Percentiles rank a stretch among this genome's conserved stretches.
Evolutionary conservation across 2,888 invertebrate species (phyloP).

Genomic region (Cephus pulcher): DNA sequence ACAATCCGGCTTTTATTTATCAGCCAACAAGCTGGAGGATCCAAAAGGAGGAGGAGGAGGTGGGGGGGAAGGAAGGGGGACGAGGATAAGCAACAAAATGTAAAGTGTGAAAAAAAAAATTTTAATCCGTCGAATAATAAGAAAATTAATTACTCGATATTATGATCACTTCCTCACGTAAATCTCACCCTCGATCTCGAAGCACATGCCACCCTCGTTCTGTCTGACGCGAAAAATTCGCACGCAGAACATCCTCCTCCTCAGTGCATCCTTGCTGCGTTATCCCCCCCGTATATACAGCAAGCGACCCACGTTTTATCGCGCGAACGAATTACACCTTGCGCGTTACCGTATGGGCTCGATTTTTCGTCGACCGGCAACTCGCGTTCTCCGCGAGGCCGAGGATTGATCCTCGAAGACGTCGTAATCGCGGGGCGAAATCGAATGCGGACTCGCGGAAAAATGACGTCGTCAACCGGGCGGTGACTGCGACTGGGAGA

Average conservation of each 20-base stretch:
- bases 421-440: background rate
- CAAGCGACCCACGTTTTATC: background rate
- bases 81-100: background rate
- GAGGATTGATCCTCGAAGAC: background rate
- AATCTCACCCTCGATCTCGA: constrained; percentile 40
- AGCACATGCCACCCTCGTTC: constrained; percentile 30
- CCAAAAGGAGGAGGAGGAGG: background rate
- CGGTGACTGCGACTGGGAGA: background rate
- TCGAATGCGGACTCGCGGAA: background rate
- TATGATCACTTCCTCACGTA: background rate
- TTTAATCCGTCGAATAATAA: no score
- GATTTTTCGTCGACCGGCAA: background rate
- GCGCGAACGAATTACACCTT: background rate
- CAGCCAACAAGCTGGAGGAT: background rate
- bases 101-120: background rate
- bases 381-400: background rate
- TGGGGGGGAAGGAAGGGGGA: background rate
- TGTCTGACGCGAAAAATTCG: constrained; percentile 42
- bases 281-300: background rate
- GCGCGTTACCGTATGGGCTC: background rate
- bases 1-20: background rate
- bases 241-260: constrained; percentile 46
- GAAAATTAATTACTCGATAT: no score
- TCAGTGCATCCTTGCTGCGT: background rate
- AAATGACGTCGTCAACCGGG: background rate